Conservation (phyloP, 2,113 vertebrate species). For the Anthoscopus minutus region DNA sequence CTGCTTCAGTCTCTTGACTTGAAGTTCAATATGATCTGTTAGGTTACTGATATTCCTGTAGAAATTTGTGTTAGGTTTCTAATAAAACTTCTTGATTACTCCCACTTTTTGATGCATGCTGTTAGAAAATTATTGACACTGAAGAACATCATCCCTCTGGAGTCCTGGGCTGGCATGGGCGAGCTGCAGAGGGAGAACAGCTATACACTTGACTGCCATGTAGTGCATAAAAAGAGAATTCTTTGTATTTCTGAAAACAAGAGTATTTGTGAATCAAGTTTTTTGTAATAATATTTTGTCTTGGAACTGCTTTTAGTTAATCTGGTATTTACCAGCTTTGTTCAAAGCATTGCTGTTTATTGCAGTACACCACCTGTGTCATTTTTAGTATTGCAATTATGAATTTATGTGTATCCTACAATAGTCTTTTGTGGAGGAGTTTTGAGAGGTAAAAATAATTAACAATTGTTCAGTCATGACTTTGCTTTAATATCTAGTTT, state of each 20-base stretch:
- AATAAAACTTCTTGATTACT: not conserved
- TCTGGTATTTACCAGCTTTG: not conserved
- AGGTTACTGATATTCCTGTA: not conserved
- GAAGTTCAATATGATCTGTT: not conserved
- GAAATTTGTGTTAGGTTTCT: not conserved
- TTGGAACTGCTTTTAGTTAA: not conserved
- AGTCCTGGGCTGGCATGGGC: not conserved
- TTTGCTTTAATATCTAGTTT: not conserved
- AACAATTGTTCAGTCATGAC: not conserved
- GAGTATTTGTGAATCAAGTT: not conserved
- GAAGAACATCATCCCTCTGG: not conserved
- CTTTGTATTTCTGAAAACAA: not conserved
- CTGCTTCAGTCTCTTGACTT: not conserved
- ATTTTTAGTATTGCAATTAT: not conserved
- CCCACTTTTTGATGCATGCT: not conserved
- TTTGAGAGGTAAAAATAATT: not conserved
- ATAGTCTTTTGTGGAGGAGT: not conserved
- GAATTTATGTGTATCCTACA: not conserved
- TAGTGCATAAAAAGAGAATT: not conserved
- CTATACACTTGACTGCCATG: not conserved
- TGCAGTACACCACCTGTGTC: not conserved
- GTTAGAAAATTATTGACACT: not conserved
- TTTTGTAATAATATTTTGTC: not conserved
- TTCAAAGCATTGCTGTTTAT: not conserved
- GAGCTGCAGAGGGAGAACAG: not conserved